Conservation (phyloP, 2,888 invertebrate species). For the Patella caerulea region DNA sequence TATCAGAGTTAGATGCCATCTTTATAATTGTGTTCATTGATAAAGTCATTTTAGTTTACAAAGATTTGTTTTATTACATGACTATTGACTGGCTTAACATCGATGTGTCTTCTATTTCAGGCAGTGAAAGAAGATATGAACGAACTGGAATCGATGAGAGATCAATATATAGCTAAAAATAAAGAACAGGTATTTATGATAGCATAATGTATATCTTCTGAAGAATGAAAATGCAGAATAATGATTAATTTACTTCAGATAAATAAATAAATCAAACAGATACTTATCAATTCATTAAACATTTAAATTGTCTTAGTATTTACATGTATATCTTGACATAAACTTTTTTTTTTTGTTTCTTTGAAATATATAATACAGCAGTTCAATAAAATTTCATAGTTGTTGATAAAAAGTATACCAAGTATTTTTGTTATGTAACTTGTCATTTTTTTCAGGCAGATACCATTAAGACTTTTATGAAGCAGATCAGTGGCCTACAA, state of each 20-base stretch:
- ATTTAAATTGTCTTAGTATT: neutral
- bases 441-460: constrained; percentile 47
- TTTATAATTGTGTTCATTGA: no score
- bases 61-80: no score
- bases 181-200: constrained; percentile 56
- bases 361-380: neutral
- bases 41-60: no score
- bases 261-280: neutral
- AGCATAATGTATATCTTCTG: neutral
- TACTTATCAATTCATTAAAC: neutral
- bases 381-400: no score
- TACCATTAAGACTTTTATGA: constrained; percentile 62
- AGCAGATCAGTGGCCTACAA: constrained; percentile 63
- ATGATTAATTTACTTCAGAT: neutral
- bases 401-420: no score
- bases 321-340: neutral
- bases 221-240: neutral
- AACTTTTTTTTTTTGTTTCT: neutral
- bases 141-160: constrained; percentile 60
- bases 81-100: no score
- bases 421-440: no score
- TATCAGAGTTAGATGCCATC: no score
- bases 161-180: constrained; percentile 64
- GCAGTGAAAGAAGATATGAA: constrained; percentile 58
- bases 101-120: constrained; percentile 36